A percentile compares a stretch with the other conserved stretches of the same genome.
phyloP scores from a whole-genome alignment of 1,140 invertebrate genomes.

The Meloidogyne hapla region DNA sequence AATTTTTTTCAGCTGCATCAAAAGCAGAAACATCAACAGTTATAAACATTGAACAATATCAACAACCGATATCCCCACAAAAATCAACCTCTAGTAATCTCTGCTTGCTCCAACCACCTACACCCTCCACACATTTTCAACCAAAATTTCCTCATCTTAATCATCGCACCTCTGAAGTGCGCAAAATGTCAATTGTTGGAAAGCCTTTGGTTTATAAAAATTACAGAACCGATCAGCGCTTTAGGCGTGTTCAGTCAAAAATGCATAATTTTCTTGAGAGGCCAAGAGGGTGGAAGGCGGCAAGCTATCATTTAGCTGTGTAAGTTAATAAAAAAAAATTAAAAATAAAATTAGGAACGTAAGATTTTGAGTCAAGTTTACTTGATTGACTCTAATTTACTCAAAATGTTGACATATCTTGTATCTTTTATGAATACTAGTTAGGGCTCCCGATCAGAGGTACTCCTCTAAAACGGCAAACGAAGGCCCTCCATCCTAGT shows the following conservation, averaged over 20 bases:
- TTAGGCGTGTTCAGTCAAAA: conserved; percentile 38
- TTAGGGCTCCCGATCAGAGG: no score
- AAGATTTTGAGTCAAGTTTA: no score
- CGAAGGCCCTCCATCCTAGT: no score
- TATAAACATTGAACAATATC: neutral
- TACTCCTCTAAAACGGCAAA: no score
- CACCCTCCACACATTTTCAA: conserved; percentile 12
- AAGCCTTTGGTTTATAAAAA: conserved; percentile 45
- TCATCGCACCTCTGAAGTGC: conserved; percentile 16
- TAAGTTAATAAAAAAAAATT: conserved; percentile 17
- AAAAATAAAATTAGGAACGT: no score
- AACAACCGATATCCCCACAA: neutral
- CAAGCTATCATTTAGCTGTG: conserved; percentile 46
- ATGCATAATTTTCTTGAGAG: conserved; percentile 45
- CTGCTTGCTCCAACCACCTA: neutral
- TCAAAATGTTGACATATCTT: no score
- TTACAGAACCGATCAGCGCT: conserved; percentile 43
- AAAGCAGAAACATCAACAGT: neutral
- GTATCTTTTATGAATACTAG: no score
- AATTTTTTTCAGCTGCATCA: neutral
- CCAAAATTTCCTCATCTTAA: neutral
- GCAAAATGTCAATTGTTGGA: conserved; percentile 46
- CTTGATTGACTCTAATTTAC: no score
- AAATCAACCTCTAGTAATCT: conserved; percentile 9
- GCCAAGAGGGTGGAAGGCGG: conserved; percentile 41